Percentiles rank a stretch among this genome's conserved stretches.
Evolutionary conservation across 2,113 vertebrate species (phyloP).

Genomic region (Macaca fascicularis): DNA sequence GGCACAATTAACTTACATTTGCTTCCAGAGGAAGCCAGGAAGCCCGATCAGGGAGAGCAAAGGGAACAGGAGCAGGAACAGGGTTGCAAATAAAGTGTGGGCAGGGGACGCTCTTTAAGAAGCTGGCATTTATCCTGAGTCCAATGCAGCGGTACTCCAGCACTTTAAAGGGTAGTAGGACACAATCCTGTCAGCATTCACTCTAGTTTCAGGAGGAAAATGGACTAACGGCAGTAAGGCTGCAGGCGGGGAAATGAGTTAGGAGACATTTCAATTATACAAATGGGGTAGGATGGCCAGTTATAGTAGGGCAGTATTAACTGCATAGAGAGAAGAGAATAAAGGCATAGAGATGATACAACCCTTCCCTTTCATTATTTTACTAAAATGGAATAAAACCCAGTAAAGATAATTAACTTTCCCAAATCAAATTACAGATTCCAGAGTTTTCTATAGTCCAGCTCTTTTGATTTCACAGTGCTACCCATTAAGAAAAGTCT

Average conservation of each 20-base stretch:
- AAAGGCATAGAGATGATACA: not conserved
- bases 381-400: not conserved
- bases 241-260: not conserved
- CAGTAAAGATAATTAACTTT: not conserved
- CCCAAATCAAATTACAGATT: not conserved
- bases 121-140: no score
- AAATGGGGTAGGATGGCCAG: not conserved
- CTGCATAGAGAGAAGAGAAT: not conserved
- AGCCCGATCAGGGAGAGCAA: fast-evolving
- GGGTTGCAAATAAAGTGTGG: fast-evolving
- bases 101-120: not conserved
- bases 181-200: not conserved
- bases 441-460: not conserved
- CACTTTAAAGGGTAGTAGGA: not conserved
- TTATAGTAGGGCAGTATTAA: no score
- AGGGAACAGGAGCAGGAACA: fast-evolving
- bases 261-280: not conserved
- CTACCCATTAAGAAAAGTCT: not conserved
- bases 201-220: not conserved
- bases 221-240: fast-evolving
- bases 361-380: not conserved
- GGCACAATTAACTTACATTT: no score
- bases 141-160: not conserved
- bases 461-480: not conserved
- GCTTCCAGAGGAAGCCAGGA: not conserved